Evolutionary conservation across 2,113 vertebrate genomes (phyloP).

Genomic region (Silurus glanis): DNA sequence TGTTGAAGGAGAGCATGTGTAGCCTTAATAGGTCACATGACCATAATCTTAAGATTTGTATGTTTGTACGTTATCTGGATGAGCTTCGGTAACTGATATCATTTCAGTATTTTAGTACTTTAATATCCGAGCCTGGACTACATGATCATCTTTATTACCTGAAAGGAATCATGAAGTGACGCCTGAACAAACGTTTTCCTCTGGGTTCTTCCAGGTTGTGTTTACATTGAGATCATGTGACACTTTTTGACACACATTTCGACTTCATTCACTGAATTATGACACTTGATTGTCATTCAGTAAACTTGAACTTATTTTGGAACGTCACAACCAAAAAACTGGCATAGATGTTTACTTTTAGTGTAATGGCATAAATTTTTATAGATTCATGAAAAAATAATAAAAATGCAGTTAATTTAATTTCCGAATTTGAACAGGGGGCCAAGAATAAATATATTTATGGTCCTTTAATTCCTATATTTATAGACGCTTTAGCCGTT

Average conservation of each 20-base stretch:
- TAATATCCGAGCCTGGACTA: not conserved
- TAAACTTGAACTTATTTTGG: not conserved
- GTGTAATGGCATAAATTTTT: too few relatives aligned
- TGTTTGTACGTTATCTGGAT: not conserved
- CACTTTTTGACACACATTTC: not conserved
- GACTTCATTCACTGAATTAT: not conserved
- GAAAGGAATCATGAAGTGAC: not conserved
- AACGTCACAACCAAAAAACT: not conserved
- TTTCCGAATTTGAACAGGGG: not conserved
- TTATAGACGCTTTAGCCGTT: too few relatives aligned
- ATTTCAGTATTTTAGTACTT: not conserved
- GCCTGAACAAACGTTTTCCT: not conserved
- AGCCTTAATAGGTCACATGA: not conserved
- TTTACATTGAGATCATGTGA: not conserved
- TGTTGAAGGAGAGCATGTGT: not conserved
- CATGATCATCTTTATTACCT: not conserved
- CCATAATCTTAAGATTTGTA: not conserved
- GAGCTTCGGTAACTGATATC: not conserved
- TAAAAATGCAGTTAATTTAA: not conserved
- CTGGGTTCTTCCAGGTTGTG: not conserved
- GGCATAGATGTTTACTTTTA: too few relatives aligned
- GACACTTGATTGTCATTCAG: not conserved
- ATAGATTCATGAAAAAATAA: not conserved
- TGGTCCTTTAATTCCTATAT: not conserved
- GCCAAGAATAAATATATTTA: not conserved